Base-by-base conservation (phyloP, 2,888 invertebrate genomes). In the Serripes groenlandicus region DNA sequence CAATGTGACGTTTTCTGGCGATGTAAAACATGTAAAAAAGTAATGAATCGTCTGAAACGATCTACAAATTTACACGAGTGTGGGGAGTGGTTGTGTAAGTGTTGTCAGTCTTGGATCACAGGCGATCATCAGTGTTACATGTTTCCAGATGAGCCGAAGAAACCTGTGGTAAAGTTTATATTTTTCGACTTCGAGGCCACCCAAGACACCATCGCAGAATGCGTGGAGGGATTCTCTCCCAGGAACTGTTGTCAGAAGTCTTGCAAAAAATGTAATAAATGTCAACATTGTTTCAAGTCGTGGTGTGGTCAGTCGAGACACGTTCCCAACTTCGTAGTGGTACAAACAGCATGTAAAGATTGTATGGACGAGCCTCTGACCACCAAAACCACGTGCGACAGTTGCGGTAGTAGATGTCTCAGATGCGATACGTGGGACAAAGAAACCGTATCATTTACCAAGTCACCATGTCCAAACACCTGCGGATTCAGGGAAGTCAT, bases 401-500 rank as follows among this genome's bases (percentile, higher is more conserved):
- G 15, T 23, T 71, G 71, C 56, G 71, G 71, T 23, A 56, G 32
- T 34, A 7, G 71, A 49, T 81, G 84, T 58, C 28, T 23, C 1
- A 23, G 32, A 58, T 80, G 82, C 69, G 78, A 71, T 23, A 21
- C 71, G 9, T 71, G 9, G 56, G 34, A 71, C 28, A 56, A 54
- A 56, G 56, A 71, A 32, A 54, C 34, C 7, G 26, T 15, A 26
- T 9, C 56, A 2, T 72, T 35, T 21, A 37, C 30, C 18, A 23
- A 28, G 34, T 73, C 66, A 0, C 75, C 78, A 21, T 85, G 74
- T 35, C 42, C 54, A 4, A 75, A 69, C 54, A 81, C 54, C 3
- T 78, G 78, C 58, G 83, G 80, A 3, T 73, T 28, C 42, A 34
- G 82, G 49, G 79, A 85, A 64, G 69, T 66, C 64, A 73, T 83